Evolutionary conservation across 2,888 invertebrate genomes (phyloP).

Genomic region (Aelia acuminata): DNA sequence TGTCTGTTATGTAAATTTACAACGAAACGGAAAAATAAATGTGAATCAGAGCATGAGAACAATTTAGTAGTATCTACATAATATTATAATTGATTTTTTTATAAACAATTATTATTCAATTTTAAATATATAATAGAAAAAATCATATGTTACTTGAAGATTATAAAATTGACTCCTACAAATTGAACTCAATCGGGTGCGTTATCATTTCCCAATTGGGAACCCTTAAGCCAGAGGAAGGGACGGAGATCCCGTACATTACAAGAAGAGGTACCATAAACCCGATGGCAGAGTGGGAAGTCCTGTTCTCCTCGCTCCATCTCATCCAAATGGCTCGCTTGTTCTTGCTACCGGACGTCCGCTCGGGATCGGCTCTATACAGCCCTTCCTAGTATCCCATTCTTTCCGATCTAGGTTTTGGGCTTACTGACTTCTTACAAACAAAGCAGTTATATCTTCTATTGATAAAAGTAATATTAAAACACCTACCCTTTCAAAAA

Average conservation of each 20-base stretch:
- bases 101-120: no score
- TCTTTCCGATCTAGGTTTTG: not conserved
- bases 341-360: conserved; percentile 2
- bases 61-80: no score
- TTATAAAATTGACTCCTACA: no score
- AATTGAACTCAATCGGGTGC: not conserved
- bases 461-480: not conserved
- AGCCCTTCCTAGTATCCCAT: not conserved
- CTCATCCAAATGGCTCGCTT: not conserved
- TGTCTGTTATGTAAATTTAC: no score
- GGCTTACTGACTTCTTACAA: not conserved
- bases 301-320: not conserved
- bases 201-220: not conserved
- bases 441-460: not conserved
- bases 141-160: no score
- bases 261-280: not conserved
- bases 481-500: not conserved
- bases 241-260: not conserved
- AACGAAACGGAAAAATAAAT: no score
- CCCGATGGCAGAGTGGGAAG: not conserved
- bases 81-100: no score
- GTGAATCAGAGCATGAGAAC: no score
- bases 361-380: not conserved
- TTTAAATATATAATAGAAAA: not conserved
- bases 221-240: not conserved